Percentiles rank a stretch among this genome's conserved stretches.
Conservation (phyloP, 2,888 invertebrate genomes). For the Oegoconia quadripuncta region DNA sequence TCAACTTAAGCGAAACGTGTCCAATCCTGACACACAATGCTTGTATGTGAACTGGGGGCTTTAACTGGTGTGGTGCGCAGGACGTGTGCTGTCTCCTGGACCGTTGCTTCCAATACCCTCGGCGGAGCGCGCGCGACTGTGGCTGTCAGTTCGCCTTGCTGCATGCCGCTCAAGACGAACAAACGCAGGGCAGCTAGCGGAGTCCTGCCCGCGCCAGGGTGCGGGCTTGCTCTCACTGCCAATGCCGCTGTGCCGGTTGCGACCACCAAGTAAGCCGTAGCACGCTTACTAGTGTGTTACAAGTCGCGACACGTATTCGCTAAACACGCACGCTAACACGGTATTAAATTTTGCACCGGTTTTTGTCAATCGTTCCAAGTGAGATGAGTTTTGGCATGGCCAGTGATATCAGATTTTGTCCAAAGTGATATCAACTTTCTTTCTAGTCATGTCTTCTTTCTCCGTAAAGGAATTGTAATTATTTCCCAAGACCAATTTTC, state of each 20-base stretch:
- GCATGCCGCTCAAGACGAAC: slow-evolving; percentile 87
- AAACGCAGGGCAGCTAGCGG: slow-evolving; percentile 78
- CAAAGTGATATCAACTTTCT: too few species aligned
- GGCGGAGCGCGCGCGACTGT: slow-evolving; percentile 89
- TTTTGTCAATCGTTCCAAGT: background rate
- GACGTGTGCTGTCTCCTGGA: slow-evolving; percentile 93
- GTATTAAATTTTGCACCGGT: slow-evolving; percentile 14
- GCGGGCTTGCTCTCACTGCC: slow-evolving; percentile 74
- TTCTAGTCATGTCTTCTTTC: too few species aligned
- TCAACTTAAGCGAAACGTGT: background rate
- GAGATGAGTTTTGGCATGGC: background rate
- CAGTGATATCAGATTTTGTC: background rate
- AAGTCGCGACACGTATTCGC: slow-evolving; percentile 32
- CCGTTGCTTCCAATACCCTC: slow-evolving; percentile 92
- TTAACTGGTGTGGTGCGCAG: slow-evolving; percentile 76
- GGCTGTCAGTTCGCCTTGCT: slow-evolving; percentile 94
- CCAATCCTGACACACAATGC: background rate
- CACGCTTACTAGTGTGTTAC: slow-evolving; percentile 63
- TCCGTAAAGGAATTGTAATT: too few species aligned
- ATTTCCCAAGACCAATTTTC: too few species aligned
- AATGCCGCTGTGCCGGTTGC: slow-evolving; percentile 70
- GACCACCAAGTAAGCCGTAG: slow-evolving; percentile 74
- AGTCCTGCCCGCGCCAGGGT: slow-evolving; percentile 66
- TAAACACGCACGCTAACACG: slow-evolving; percentile 36
- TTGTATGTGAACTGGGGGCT: slow-evolving; percentile 22